Percentiles rank a stretch among this genome's conserved stretches.
phyloP scores from a whole-genome alignment of 2,888 invertebrate genomes.

The Nesidiocoris tenuis region DNA sequence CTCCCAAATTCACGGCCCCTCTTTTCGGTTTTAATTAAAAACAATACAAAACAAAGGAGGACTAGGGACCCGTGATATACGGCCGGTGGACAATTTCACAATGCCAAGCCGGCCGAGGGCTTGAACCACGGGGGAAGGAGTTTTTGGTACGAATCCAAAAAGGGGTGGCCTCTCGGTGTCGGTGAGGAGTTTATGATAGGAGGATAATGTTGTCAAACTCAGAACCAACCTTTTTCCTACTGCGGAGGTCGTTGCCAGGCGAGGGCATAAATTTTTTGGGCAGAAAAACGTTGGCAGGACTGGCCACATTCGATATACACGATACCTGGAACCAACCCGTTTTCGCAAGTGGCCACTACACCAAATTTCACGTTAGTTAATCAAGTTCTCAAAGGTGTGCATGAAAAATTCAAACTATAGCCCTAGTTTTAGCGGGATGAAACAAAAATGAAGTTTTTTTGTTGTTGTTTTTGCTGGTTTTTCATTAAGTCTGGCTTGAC shows the following conservation, averaged over 20 bases:
- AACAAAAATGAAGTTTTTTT: too few species aligned
- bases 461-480: too few species aligned
- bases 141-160: background rate
- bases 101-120: background rate
- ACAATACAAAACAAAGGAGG: background rate
- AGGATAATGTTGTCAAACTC: conserved; percentile 7
- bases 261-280: background rate
- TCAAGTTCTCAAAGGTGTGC: too few species aligned
- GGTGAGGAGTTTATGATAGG: conserved; percentile 4
- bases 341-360: too few species aligned
- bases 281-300: background rate
- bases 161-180: background rate
- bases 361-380: too few species aligned
- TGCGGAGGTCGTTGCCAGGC: background rate
- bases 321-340: too few species aligned
- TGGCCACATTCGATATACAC: background rate
- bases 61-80: background rate
- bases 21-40: background rate
- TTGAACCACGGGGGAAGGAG: background rate
- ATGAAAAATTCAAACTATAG: too few species aligned
- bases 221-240: background rate
- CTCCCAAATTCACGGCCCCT: background rate
- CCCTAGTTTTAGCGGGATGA: too few species aligned
- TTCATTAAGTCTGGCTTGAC: too few species aligned
- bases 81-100: background rate